phyloP scores from a whole-genome alignment of 2,797 vertebrate species.

The Tangara arthus region DNA sequence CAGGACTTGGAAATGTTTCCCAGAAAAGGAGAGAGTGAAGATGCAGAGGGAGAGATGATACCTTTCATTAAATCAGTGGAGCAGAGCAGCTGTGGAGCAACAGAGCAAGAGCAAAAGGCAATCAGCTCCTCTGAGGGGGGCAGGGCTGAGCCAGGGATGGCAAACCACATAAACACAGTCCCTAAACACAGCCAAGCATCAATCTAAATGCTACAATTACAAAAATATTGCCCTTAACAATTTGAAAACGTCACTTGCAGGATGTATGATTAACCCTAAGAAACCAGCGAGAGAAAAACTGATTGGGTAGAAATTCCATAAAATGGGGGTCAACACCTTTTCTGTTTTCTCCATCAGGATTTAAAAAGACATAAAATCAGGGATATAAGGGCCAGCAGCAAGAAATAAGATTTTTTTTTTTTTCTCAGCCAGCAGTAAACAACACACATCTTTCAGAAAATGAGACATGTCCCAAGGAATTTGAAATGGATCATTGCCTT shows the following conservation, averaged over 20 bases:
- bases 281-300: not conserved
- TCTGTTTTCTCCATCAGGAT: constrained; percentile 3
- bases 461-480: constrained; percentile 53
- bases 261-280: not conserved
- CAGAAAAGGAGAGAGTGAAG: not conserved
- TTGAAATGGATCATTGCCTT: constrained; percentile 65
- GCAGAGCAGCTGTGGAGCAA: not conserved
- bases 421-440: constrained; percentile 32
- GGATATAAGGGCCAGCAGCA: not conserved
- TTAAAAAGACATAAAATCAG: not conserved
- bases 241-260: not conserved
- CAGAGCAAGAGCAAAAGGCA: not conserved
- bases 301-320: not conserved
- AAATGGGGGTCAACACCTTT: not conserved
- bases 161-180: not conserved
- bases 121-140: not conserved
- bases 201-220: not conserved
- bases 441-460: constrained; percentile 54
- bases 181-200: not conserved
- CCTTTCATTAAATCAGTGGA: not conserved
- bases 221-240: not conserved
- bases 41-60: not conserved
- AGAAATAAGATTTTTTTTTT: not conserved
- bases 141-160: not conserved
- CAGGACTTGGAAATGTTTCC: not conserved